Base-by-base conservation (phyloP, 2,113 vertebrate species). In the Eleginops maclovinus region DNA sequence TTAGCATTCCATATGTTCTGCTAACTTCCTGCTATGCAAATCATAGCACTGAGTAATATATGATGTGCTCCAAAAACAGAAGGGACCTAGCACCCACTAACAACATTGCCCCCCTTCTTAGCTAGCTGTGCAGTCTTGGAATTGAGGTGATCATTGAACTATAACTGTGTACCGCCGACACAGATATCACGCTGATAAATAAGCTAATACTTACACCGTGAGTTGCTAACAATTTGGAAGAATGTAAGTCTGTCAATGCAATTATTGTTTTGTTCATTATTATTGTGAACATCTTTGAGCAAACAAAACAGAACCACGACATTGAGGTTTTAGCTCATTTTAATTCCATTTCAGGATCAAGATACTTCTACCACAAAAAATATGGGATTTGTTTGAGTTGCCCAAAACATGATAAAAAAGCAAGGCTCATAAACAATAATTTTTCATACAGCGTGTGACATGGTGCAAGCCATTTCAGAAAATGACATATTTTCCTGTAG, bases 401-500 rank as follows among this genome's bases (percentile, higher is more conserved):
- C 4, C 66, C n/a, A 13, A 64, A 65, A 59, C 26, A 14, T 36
- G 40, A 36, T 43, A 47, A 36, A n/a, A 28, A 58, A 41, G 26
- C 36, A 16, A 14, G 14, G 16, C 13, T 17, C 61, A 54, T 60
- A 49, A 79, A 70, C 54, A 53, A 56, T 60, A 1, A 41, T 75
- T 82, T 64, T 76, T 72, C 28, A 79, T 59, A 21, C 54, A 26
- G 14, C 0, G 21, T 31, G 49, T 75, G 47, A 68, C 55, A 47
- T 46, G 41, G 47, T 58, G 49, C 59, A 53, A 53, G 64, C 5
- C 66, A 40, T 74, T 80, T 78, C 63, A 63, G 53, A 80, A 46
- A 21, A 43, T 51, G 63, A 64, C 74, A 82, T 62, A 44, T 87
- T 85, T 87, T 64, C 67, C 77, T 70, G 58, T 68, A 36, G 63